Evolutionary conservation across 2,888 invertebrate species (phyloP).

Genomic region (Stictocephala bisonia): DNA sequence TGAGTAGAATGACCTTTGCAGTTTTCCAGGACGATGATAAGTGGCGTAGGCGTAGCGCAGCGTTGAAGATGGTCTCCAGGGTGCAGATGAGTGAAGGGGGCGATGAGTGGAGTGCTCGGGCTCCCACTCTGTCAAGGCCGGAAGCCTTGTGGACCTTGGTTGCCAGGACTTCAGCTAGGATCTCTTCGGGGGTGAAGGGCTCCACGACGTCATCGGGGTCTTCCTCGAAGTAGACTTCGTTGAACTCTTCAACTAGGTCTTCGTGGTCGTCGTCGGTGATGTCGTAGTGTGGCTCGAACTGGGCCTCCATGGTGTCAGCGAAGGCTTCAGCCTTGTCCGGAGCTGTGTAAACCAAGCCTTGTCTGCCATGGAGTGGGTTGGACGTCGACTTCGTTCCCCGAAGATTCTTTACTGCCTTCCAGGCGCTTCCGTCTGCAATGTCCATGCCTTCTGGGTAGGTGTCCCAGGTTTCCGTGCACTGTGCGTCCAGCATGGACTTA

Average conservation of each 20-base stretch:
- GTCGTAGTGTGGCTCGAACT: background rate
- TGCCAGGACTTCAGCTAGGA: background rate
- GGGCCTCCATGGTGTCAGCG: background rate
- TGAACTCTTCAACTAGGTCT: background rate
- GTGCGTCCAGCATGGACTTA: background rate
- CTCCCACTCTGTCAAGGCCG: slow-evolving; percentile 6
- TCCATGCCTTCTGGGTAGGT: background rate
- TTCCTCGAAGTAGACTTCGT: background rate
- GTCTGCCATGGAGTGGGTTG: background rate
- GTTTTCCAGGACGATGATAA: background rate
- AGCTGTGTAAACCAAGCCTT: background rate
- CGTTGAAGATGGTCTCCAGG: background rate
- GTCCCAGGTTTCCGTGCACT: background rate
- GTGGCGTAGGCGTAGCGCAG: background rate
- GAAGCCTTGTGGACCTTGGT: background rate
- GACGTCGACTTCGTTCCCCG: background rate
- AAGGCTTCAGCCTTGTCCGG: background rate
- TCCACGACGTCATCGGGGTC: background rate
- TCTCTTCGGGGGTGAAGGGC: background rate
- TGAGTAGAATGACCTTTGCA: background rate
- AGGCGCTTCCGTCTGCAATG: background rate
- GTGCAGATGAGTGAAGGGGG: slow-evolving; percentile 10
- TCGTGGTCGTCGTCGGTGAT: background rate
- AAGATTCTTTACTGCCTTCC: background rate
- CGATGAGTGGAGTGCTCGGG: background rate